A percentile compares a stretch with the other conserved stretches of the same genome.
Evolutionary conservation across 2,113 vertebrate species (phyloP).

Genomic region (Atlantisia rogersi): DNA sequence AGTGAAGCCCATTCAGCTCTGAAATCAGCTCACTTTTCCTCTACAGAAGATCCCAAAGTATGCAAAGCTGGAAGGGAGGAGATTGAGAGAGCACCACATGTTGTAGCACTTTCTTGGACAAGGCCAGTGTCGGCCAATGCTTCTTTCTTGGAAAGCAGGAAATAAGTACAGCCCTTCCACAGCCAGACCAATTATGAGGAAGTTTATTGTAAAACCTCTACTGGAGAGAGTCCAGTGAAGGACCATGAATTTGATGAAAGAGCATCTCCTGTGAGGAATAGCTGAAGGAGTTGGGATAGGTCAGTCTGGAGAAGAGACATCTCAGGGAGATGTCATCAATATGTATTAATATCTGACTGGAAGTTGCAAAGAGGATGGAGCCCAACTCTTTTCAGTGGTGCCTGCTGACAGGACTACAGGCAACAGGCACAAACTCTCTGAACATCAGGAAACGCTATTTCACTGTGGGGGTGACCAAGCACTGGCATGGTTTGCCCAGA

Average conservation of each 20-base stretch:
- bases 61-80: not conserved
- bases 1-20: not conserved
- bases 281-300: not conserved
- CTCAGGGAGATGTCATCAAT: not conserved
- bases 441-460: not conserved
- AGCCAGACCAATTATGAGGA: not conserved
- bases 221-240: not conserved
- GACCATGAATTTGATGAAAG: not conserved
- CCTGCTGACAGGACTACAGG: not conserved
- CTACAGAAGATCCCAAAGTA: not conserved
- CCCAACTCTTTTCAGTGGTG: not conserved
- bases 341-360: not conserved
- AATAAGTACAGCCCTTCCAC: not conserved
- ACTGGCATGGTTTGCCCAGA: not conserved
- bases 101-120: not conserved
- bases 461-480: not conserved
- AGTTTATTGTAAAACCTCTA: not conserved
- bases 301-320: not conserved
- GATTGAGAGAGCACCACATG: accelerated
- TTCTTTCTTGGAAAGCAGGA: not conserved
- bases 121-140: not conserved
- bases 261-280: not conserved
- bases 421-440: not conserved
- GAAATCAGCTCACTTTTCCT: not conserved
- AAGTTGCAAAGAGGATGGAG: not conserved